These are phyloP conservation scores for Callospermophilus lateralis DNA, from an alignment of 2,113 vertebrate species.

Conservation along the genomic window DNA sequence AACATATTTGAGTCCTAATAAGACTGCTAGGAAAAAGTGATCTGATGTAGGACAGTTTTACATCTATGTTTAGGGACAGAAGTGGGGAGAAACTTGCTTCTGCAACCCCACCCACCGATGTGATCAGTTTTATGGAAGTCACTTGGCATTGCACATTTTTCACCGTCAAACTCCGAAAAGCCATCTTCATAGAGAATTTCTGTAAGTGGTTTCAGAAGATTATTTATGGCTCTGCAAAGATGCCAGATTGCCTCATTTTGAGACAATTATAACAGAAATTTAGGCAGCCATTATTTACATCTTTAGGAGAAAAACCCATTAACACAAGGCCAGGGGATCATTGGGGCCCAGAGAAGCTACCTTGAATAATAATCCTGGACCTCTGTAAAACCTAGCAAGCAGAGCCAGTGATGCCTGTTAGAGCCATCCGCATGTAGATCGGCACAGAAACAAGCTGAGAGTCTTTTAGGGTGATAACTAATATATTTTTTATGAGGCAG, in stretches of 20 bases:
- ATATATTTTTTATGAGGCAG: slow-evolving; percentile 74
- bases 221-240: slow-evolving; percentile 72
- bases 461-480: slow-evolving; percentile 75
- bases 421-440: slow-evolving; percentile 1
- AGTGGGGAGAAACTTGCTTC: neutral
- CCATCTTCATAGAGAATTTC: slow-evolving; percentile 56
- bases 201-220: slow-evolving; percentile 48
- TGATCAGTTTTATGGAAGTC: neutral
- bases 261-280: slow-evolving; percentile 72
- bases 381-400: neutral
- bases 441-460: slow-evolving; percentile 25
- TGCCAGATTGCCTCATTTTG: slow-evolving; percentile 70
- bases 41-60: neutral
- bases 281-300: slow-evolving; percentile 60
- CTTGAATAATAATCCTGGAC: slow-evolving; percentile 61
- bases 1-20: neutral
- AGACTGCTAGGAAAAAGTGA: neutral
- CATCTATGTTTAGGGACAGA: neutral
- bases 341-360: neutral
- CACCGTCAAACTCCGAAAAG: slow-evolving; percentile 42
- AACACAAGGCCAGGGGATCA: slow-evolving; percentile 68
- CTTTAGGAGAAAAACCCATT: slow-evolving; percentile 72
- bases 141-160: slow-evolving; percentile 57
- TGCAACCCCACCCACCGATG: neutral
- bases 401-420: neutral